Conservation (phyloP, 2,888 invertebrate species). For the Linhomoeus sp. region DNA sequence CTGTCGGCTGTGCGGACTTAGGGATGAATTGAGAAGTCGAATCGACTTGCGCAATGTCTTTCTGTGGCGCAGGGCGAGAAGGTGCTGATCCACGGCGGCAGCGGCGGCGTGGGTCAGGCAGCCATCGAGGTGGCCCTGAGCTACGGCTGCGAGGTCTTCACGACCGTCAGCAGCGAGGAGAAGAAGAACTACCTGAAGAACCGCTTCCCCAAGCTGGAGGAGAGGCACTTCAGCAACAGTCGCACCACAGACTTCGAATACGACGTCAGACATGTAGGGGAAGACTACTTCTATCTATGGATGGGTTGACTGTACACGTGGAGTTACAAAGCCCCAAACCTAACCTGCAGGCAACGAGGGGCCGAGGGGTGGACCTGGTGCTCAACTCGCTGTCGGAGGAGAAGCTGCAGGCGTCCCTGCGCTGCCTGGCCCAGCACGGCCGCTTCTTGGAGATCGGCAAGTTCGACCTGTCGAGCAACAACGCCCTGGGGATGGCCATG, state of each 20-base stretch:
- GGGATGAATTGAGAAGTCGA: no score
- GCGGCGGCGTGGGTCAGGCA: constrained; percentile 71
- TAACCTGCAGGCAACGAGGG: constrained; percentile 46
- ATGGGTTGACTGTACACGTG: no score
- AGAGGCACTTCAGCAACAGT: constrained; percentile 67
- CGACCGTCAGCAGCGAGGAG: constrained; percentile 48
- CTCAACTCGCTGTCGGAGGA: constrained; percentile 80
- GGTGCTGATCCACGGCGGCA: constrained; percentile 26
- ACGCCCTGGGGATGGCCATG: constrained; percentile 66
- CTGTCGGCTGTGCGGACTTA: no score
- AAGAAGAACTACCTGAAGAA: constrained; percentile 50
- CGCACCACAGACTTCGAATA: constrained; percentile 72
- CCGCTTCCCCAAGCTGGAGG: constrained; percentile 54
- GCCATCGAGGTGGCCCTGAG: constrained; percentile 73
- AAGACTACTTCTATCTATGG: no score
- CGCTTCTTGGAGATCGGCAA: constrained; percentile 92
- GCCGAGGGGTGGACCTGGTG: constrained; percentile 72
- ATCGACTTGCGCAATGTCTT: no score
- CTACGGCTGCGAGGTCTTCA: constrained; percentile 64
- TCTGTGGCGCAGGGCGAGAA: constrained; percentile 12
- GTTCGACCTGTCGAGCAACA: constrained; percentile 72
- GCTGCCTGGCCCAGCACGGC: constrained; percentile 69
- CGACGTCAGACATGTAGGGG: constrained; percentile 41
- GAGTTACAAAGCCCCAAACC: no score
- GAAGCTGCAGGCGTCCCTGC: constrained; percentile 64